Conservation (phyloP, 92 coral and sea anemone species). For the Zoanthus gigantus region DNA sequence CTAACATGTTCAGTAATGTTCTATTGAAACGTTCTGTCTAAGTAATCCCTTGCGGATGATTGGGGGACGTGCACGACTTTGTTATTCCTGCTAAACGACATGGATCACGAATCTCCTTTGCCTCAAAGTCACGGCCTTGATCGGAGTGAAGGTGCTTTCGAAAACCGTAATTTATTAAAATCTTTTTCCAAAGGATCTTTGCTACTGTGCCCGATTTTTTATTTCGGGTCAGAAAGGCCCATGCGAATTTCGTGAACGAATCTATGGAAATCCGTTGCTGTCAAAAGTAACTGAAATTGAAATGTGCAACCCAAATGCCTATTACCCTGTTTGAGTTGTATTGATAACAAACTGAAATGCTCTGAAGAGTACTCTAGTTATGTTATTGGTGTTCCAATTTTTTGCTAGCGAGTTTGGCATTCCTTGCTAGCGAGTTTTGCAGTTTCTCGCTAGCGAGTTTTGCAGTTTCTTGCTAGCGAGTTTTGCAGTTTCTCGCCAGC, state of each 20-base stretch:
- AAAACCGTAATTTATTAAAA: conserved; percentile 47
- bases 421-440: too few species aligned
- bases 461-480: too few species aligned
- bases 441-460: too few species aligned
- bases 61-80: conserved; percentile 33
- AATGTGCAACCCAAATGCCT: too few species aligned
- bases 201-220: conserved; percentile 64
- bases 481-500: too few species aligned
- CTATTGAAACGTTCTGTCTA: conserved; percentile 46
- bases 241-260: conserved; percentile 48
- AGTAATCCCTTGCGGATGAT: conserved; percentile 35
- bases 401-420: too few species aligned
- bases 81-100: conserved; percentile 48
- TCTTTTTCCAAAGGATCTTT: conserved; percentile 50
- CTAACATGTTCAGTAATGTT: conserved; percentile 53
- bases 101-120: conserved; percentile 40
- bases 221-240: conserved; percentile 60
- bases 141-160: conserved; percentile 53
- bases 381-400: too few species aligned
- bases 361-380: too few species aligned
- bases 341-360: too few species aligned
- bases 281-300: too few species aligned
- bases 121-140: conserved; percentile 59
- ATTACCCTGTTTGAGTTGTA: too few species aligned
- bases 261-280: too few species aligned